Evolutionary conservation across 2,113 vertebrate species (phyloP).

Genomic region (Penelope pileata): DNA sequence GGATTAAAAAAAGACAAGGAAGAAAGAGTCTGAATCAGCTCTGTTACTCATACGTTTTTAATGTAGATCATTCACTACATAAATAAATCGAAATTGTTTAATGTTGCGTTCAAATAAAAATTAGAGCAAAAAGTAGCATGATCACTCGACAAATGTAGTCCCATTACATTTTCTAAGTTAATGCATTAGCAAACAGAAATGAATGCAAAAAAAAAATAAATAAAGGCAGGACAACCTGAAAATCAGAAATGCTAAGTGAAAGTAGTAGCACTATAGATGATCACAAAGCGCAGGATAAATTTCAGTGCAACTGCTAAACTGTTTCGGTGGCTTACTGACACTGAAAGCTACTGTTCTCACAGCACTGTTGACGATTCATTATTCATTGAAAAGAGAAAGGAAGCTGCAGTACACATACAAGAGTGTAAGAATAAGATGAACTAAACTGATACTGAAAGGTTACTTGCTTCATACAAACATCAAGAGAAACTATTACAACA

Average conservation of each 20-base stretch:
- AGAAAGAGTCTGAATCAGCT: neutral
- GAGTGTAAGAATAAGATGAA: neutral
- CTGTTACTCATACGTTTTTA: neutral
- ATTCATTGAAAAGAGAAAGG: neutral
- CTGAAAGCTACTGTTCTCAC: neutral
- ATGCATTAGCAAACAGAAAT: neutral
- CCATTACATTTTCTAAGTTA: neutral
- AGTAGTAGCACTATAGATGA: neutral
- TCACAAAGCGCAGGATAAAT: neutral
- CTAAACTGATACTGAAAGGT: neutral
- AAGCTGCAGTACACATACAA: neutral
- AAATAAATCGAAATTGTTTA: neutral
- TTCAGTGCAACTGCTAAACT: neutral
- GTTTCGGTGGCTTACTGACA: neutral
- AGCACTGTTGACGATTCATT: neutral
- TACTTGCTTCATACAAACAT: neutral
- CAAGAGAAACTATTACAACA: neutral
- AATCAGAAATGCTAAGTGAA: neutral
- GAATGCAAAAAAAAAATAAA: neutral
- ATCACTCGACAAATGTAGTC: neutral
- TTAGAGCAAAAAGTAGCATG: neutral
- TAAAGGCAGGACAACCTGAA: neutral
- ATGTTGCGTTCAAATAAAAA: neutral
- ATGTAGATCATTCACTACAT: neutral
- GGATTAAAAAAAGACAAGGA: neutral